Evolutionary conservation across 2,888 invertebrate genomes (phyloP).

Genomic region (Athrips mouffetella): DNA sequence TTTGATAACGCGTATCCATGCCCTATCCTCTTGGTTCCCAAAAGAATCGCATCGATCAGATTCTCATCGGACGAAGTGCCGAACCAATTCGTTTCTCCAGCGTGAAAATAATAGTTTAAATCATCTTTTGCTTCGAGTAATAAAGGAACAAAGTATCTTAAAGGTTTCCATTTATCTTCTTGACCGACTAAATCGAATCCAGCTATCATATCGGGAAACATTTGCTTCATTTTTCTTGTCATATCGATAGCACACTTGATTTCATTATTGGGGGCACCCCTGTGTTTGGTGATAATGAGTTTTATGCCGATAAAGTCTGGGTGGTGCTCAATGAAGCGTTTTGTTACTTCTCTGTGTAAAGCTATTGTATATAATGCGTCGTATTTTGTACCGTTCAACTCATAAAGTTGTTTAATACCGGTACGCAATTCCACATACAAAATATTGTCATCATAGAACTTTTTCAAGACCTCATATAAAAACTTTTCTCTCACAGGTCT

Average conservation of each 20-base stretch:
- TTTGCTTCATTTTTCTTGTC: conserved; percentile 52
- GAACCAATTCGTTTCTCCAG: conserved; percentile 88
- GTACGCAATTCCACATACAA: conserved; percentile 84
- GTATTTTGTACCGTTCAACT: conserved; percentile 78
- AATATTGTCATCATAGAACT: conserved; percentile 83
- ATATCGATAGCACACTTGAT: conserved; percentile 58
- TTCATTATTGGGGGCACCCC: conserved; percentile 44
- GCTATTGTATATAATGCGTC: conserved; percentile 70
- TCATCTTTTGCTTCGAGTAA: conserved; percentile 69
- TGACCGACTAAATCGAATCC: conserved; percentile 91
- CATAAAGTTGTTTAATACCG: conserved; percentile 79
- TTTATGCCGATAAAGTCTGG: conserved; percentile 83
- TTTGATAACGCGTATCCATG: conserved; percentile 86
- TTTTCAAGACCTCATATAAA: conserved; percentile 79
- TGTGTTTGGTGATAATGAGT: conserved; percentile 75
- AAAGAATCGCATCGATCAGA: conserved; percentile 85
- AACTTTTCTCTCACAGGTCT: conserved; percentile 81
- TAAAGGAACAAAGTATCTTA: conserved; percentile 78
- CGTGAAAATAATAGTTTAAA: conserved; percentile 85
- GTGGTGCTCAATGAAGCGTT: conserved; percentile 77
- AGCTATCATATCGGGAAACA: conserved; percentile 82
- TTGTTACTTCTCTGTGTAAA: conserved; percentile 74
- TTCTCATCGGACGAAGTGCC: conserved; percentile 83
- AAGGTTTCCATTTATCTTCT: conserved; percentile 84
- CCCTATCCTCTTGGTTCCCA: conserved; percentile 86